Evolutionary conservation across 2,888 invertebrate species (phyloP).

Genomic region (Branchellion lobata): DNA sequence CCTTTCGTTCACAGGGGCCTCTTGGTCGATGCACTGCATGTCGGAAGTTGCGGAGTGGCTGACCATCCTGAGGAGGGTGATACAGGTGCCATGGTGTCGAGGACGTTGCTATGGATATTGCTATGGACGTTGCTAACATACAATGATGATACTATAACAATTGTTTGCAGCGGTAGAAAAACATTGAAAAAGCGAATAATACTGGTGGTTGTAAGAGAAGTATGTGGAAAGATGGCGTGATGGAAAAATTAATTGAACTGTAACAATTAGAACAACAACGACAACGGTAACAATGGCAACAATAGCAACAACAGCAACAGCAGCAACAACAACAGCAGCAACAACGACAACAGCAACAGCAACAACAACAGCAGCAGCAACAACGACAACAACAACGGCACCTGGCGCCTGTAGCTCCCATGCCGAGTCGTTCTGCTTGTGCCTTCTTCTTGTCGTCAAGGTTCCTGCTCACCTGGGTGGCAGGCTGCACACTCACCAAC

Average conservation of each 20-base stretch:
- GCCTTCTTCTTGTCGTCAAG: constrained; percentile 80
- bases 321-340: neutral
- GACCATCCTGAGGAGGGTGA: constrained; percentile 50
- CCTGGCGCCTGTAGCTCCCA: constrained; percentile 67
- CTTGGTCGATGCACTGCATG: constrained; percentile 88
- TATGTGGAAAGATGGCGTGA: too few relatives aligned
- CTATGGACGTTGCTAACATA: neutral
- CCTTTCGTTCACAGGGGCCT: constrained; percentile 60
- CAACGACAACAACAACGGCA: too few relatives aligned
- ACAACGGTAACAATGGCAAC: neutral
- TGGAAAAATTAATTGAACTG: too few relatives aligned
- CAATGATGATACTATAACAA: neutral
- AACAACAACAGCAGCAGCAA: neutral
- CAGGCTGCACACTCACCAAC: constrained; percentile 61
- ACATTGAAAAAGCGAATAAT: too few relatives aligned
- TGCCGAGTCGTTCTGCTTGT: constrained; percentile 87
- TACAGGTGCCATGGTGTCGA: too few relatives aligned
- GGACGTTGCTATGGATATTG: too few relatives aligned
- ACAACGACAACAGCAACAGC: neutral
- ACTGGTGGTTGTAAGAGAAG: too few relatives aligned
- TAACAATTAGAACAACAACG: too few relatives aligned
- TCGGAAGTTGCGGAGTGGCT: constrained; percentile 82
- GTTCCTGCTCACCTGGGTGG: constrained; percentile 72
- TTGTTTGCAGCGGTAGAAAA: too few relatives aligned
- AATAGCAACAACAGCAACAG: neutral